Conservation (phyloP, 2,113 vertebrate species). For the Danio rerio region DNA sequence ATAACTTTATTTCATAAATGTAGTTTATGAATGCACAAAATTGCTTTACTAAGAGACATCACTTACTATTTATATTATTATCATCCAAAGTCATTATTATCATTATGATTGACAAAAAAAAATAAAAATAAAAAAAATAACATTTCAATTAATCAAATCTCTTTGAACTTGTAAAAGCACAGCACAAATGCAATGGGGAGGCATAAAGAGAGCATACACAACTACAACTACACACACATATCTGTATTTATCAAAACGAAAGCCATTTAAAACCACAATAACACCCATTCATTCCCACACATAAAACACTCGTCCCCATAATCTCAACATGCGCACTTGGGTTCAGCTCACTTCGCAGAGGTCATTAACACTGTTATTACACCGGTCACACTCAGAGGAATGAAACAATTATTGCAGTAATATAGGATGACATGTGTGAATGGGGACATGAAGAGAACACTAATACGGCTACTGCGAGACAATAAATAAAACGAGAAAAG, state of each 20-base stretch:
- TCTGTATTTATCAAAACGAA: conserved; percentile 28
- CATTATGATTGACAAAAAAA: too few species aligned
- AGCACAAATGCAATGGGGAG: too few species aligned
- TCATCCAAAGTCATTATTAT: too few species aligned
- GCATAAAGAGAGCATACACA: too few species aligned
- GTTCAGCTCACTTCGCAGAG: not conserved
- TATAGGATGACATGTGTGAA: conserved; percentile 16
- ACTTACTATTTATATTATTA: too few species aligned
- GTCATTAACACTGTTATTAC: conserved; percentile 12
- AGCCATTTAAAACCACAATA: conserved; percentile 20
- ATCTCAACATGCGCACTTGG: conserved; percentile 1
- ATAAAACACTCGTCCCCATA: conserved; percentile 25
- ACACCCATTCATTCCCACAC: conserved; percentile 29
- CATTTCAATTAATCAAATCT: not conserved
- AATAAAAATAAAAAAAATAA: too few species aligned
- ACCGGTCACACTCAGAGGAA: not conserved
- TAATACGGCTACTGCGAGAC: not conserved
- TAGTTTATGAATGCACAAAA: too few species aligned
- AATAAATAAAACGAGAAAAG: conserved; percentile 18
- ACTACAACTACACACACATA: too few species aligned
- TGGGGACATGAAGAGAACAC: not conserved
- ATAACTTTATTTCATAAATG: too few species aligned
- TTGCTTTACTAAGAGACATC: too few species aligned
- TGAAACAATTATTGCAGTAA: conserved; percentile 13
- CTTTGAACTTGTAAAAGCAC: not conserved